phyloP scores from a whole-genome alignment of 2,113 vertebrate species.

The Leptocoma aspasia region DNA sequence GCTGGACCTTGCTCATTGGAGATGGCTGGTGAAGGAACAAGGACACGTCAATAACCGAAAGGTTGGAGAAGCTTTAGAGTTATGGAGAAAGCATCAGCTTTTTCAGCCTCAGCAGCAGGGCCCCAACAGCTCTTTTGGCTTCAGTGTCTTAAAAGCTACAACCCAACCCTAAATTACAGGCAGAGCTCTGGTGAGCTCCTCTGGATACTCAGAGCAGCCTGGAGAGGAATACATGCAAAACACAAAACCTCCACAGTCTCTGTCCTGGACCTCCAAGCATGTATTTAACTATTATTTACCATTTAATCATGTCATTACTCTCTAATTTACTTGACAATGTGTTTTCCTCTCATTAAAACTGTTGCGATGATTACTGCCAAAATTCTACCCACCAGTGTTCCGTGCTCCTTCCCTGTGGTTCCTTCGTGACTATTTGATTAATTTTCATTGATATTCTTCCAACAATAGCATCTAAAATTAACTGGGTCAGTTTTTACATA shows the following conservation, averaged over 20 bases:
- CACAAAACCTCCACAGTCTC: conserved; percentile 28
- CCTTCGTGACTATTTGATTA: conserved; percentile 66
- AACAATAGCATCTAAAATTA: conserved; percentile 69
- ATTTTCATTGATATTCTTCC: conserved; percentile 70
- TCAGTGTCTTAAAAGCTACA: neutral
- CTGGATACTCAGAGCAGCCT: neutral
- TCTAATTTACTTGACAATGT: conserved; percentile 48
- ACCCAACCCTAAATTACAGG: neutral
- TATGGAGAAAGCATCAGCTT: neutral
- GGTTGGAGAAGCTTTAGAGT: neutral
- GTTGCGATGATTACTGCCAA: neutral
- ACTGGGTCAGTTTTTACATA: conserved; percentile 68
- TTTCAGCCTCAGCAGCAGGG: neutral
- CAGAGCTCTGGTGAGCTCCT: neutral
- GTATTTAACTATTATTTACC: conserved; percentile 39
- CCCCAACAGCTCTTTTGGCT: neutral
- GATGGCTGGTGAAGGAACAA: neutral
- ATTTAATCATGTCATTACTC: conserved; percentile 39
- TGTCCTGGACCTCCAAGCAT: conserved; percentile 41
- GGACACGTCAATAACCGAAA: neutral
- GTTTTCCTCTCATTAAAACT: conserved; percentile 49
- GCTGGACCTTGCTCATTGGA: neutral
- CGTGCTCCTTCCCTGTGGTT: conserved; percentile 29
- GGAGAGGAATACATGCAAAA: conserved; percentile 9
- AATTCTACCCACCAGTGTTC: conserved; percentile 32